These are phyloP conservation scores for Maccullochella peelii DNA, from an alignment of 2,113 vertebrate species.

Conservation along the genomic window DNA sequence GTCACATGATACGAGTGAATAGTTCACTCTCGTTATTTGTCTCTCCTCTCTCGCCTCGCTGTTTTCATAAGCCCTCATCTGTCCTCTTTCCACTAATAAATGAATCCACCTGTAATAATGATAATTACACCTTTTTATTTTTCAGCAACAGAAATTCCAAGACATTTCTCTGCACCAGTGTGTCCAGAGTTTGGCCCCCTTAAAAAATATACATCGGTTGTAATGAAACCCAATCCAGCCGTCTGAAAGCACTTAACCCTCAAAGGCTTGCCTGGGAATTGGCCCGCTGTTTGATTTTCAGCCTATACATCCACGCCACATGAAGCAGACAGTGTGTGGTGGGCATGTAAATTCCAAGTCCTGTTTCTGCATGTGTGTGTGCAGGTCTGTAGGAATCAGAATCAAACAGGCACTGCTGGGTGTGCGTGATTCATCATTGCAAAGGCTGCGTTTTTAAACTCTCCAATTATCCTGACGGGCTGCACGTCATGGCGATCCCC, in stretches of 20 bases:
- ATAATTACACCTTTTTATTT: slow-evolving; percentile 68
- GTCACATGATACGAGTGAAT: background rate
- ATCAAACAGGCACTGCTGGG: slow-evolving; percentile 25
- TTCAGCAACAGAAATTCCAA: slow-evolving; percentile 53
- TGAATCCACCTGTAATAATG: slow-evolving; percentile 51
- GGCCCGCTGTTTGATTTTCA: slow-evolving; percentile 60
- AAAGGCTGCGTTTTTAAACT: slow-evolving; percentile 44
- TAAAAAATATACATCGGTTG: slow-evolving; percentile 74
- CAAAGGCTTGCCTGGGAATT: slow-evolving; percentile 59
- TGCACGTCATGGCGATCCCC: slow-evolving; percentile 34
- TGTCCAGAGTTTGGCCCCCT: slow-evolving; percentile 57
- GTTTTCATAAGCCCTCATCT: slow-evolving; percentile 18
- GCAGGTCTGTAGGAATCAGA: slow-evolving; percentile 36
- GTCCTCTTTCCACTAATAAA: slow-evolving; percentile 54
- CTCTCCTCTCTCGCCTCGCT: background rate
- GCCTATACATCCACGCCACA: slow-evolving; percentile 44
- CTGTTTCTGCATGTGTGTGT: background rate
- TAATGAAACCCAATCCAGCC: slow-evolving; percentile 66
- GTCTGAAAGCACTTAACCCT: slow-evolving; percentile 78
- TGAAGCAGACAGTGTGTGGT: slow-evolving; percentile 49
- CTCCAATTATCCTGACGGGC: slow-evolving; percentile 54
- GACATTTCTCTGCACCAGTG: slow-evolving; percentile 42
- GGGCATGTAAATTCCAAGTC: slow-evolving; percentile 14
- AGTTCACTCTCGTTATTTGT: background rate
- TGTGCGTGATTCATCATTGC: slow-evolving; percentile 51